Base-by-base conservation (phyloP, 1,140 invertebrate genomes). In the Eriosoma lanigerum region DNA sequence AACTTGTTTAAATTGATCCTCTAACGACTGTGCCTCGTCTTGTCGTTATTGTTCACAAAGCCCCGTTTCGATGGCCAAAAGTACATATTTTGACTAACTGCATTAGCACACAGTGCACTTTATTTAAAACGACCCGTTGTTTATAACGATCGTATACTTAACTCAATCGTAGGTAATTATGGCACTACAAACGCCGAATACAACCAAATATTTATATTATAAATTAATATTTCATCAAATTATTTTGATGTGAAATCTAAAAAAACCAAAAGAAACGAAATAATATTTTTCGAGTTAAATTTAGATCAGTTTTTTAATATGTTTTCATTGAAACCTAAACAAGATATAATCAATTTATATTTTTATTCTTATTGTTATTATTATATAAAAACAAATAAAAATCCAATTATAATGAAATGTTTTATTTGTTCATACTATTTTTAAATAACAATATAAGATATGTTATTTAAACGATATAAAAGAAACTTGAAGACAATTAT, bases 1-100 rank as follows among this genome's bases (percentile, higher is more conserved):
- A 44, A 46, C 38, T 68, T 68, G 66, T 68, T 38, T 68, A 68
- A 68, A 68, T 68, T 26, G 66, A 68, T 68, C 44, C 38, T 68
- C 19, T 68, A 68, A 68, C 66, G 13, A 48, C 64, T 46, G 10
- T 46, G 17, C n/a, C 32, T 21, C 21, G 13, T 68, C 21, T 46
- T 46, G 64, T 26, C 64, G n/a, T 15, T 44, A 10, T 46, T 68
- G 64, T 68, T 46, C 12, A 24, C 64, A 48, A 68, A 68, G 38
- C 8, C 64, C 64, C 64, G 64, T 68, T 68, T 46, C 13, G 21
- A n/a, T 68, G 21, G 38, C 64, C 38, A 46, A 68, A 68, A 68
- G 64, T 68, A 48, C n/a, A 15, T 44, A n/a, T 68, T 68, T 68
- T 24, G n/a, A 68, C n/a, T 68, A 68, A 68, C 38, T 24, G 21